phyloP scores from a whole-genome alignment of 2,797 vertebrate genomes.

The Enteromius paludinosus region DNA sequence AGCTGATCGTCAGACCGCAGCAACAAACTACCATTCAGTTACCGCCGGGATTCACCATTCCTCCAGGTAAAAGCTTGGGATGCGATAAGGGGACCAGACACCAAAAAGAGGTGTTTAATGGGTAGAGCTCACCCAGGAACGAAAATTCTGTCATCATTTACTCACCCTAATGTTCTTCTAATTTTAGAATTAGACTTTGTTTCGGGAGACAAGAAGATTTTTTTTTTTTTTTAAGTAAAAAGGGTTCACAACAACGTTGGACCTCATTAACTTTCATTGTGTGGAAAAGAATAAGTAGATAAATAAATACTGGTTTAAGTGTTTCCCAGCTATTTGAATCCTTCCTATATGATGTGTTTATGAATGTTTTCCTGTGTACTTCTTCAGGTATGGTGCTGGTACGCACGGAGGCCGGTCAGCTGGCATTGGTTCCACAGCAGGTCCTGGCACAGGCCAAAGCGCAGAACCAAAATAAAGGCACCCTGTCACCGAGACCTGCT shows the following conservation, averaged over 20 bases:
- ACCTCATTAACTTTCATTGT: background rate
- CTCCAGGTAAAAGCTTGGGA: constrained; percentile 78
- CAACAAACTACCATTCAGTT: constrained; percentile 90
- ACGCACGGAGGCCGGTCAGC: constrained; percentile 93
- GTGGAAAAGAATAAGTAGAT: background rate
- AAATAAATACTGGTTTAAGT: background rate
- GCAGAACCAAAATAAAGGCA: constrained; percentile 90
- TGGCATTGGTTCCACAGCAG: constrained; percentile 95
- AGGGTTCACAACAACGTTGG: background rate
- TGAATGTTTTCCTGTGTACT: background rate
- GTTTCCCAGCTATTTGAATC: background rate
- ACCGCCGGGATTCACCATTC: constrained; percentile 89
- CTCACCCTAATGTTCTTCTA: background rate
- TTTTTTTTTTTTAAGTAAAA: background rate
- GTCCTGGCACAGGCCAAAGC: constrained; percentile 93
- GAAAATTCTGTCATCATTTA: background rate
- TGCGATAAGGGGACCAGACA: background rate
- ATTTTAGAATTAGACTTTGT: too few relatives aligned
- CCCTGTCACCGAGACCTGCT: constrained; percentile 88
- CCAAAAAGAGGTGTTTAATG: background rate
- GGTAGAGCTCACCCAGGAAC: background rate
- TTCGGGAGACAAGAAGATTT: too few relatives aligned
- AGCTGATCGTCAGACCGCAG: constrained; percentile 86
- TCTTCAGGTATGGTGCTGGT: constrained; percentile 92
- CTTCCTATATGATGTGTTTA: background rate